phyloP scores from a whole-genome alignment of 2,888 invertebrate genomes.

The Druceiella hillmani region DNA sequence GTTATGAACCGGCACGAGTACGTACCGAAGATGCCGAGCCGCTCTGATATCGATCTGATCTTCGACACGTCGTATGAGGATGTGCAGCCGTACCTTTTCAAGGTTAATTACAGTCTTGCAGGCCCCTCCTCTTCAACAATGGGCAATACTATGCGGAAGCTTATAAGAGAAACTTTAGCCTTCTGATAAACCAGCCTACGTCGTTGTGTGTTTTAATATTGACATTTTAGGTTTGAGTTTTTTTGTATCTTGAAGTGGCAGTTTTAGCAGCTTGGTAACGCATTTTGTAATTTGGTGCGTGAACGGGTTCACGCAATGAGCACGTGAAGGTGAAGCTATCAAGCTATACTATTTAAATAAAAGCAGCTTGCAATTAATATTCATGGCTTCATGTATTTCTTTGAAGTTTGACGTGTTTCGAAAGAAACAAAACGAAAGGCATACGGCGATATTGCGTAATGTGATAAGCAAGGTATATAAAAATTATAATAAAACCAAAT shows the following conservation, averaged over 20 bases:
- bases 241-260: constrained; percentile 2
- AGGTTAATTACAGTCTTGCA: constrained; percentile 77
- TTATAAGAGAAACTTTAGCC: constrained; percentile 80
- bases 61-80: constrained; percentile 92
- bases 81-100: constrained; percentile 95
- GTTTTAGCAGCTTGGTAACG: no score
- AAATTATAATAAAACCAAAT: no score
- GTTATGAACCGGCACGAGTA: constrained; percentile 95
- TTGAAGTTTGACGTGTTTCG: no score
- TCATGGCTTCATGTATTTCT: no score
- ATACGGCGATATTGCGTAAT: no score
- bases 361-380: no score
- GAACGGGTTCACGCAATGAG: no score
- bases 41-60: constrained; percentile 86
- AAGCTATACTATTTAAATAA: no score
- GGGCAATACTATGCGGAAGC: constrained; percentile 83
- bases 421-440: no score
- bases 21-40: constrained; percentile 92
- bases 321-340: no score
- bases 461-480: no score
- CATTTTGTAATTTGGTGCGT: no score
- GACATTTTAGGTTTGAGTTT: constrained; percentile 5
- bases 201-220: constrained; percentile 8
- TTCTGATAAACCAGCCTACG: constrained; percentile 50
- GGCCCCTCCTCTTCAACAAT: constrained; percentile 76